These are phyloP conservation scores for Todiramphus chloris DNA, from an alignment of 2,113 vertebrate genomes.

Conservation along the genomic window DNA sequence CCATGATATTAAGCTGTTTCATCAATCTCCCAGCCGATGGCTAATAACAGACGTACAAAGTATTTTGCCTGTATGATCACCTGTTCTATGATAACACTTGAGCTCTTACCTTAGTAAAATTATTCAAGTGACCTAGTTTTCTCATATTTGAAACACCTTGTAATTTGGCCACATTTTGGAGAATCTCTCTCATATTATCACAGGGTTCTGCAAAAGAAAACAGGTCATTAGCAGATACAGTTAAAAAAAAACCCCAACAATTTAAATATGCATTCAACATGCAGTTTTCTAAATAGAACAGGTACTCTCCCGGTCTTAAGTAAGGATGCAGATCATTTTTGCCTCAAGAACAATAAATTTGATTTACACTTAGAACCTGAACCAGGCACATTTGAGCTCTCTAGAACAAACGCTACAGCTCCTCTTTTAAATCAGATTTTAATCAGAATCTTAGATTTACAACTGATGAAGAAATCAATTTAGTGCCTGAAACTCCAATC, in stretches of 20 bases:
- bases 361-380: not conserved
- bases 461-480: not conserved
- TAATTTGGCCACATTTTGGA: conserved; percentile 97
- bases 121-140: conserved; percentile 98
- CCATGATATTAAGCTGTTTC: not conserved
- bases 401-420: not conserved
- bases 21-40: not conserved
- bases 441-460: not conserved
- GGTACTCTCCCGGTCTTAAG: not conserved
- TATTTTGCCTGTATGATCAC: not conserved
- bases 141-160: conserved; percentile 99
- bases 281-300: not conserved
- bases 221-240: not conserved
- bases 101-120: conserved; percentile 94
- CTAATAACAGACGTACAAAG: not conserved
- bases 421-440: not conserved
- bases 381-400: not conserved
- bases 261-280: not conserved
- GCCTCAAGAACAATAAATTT: not conserved
- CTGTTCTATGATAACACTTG: not conserved
- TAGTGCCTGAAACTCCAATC: not conserved
- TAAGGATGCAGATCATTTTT: not conserved
- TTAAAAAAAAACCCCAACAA: no score
- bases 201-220: conserved; percentile 85
- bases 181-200: conserved; percentile 96